Percentiles rank a stretch among this genome's conserved stretches.
phyloP scores from a whole-genome alignment of 2,797 vertebrate species.

The Astyanax mexicanus region DNA sequence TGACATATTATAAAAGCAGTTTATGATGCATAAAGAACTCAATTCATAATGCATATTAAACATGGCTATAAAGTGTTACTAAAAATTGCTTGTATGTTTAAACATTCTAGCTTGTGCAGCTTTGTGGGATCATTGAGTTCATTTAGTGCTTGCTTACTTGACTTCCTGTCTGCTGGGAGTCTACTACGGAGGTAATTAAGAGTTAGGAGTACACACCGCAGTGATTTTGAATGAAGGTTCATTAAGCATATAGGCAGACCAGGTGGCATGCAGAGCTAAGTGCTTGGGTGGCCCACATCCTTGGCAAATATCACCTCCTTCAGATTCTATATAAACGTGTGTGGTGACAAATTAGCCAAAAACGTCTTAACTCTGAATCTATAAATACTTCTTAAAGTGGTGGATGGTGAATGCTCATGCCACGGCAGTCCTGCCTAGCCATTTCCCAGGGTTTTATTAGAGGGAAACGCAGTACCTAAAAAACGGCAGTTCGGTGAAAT shows the following conservation, averaged over 20 bases:
- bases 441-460: slow-evolving; percentile 74
- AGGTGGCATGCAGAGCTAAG: slow-evolving; percentile 5
- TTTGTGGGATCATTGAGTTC: background rate
- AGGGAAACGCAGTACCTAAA: slow-evolving; percentile 67
- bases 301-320: slow-evolving; percentile 62
- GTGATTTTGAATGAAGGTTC: slow-evolving; percentile 29
- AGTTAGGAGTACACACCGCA: slow-evolving; percentile 32
- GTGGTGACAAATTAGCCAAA: slow-evolving; percentile 67
- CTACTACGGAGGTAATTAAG: background rate
- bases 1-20: too few relatives aligned
- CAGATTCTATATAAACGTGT: slow-evolving; percentile 60
- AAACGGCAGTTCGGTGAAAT: slow-evolving; percentile 72
- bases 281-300: slow-evolving; percentile 72
- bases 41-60: too few relatives aligned
- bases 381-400: slow-evolving; percentile 68
- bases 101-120: background rate
- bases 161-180: background rate
- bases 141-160: background rate
- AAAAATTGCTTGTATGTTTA: too few relatives aligned
- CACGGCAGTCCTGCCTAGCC: slow-evolving; percentile 68
- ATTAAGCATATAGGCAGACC: slow-evolving; percentile 3
- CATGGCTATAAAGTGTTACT: too few relatives aligned
- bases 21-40: too few relatives aligned
- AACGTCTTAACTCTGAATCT: slow-evolving; percentile 26
- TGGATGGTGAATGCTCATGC: slow-evolving; percentile 69